These are phyloP conservation scores for Plagodis dolabraria DNA, from an alignment of 2,888 invertebrate genomes.

Conservation along the genomic window DNA sequence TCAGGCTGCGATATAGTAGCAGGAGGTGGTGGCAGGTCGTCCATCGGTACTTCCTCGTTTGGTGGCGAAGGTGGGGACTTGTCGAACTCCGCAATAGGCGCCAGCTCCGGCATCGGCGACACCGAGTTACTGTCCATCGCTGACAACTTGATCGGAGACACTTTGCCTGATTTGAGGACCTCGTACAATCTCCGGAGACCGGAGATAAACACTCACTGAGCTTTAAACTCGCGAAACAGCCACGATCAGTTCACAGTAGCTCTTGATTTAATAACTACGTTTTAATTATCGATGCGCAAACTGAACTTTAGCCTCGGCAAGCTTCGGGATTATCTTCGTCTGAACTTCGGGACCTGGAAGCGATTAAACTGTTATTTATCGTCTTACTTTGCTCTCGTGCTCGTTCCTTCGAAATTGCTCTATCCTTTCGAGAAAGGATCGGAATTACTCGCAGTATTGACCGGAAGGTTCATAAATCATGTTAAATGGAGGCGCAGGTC, in stretches of 20 bases:
- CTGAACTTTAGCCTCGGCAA: slow-evolving; percentile 35
- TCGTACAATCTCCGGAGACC: slow-evolving; percentile 63
- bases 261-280: slow-evolving; percentile 13
- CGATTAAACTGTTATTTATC: slow-evolving; percentile 59
- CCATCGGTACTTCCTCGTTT: slow-evolving; percentile 86
- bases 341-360: slow-evolving; percentile 55
- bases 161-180: slow-evolving; percentile 71
- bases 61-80: slow-evolving; percentile 88
- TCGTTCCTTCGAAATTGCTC: slow-evolving; percentile 41
- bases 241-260: slow-evolving; percentile 5
- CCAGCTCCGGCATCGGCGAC: slow-evolving; percentile 88
- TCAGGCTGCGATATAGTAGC: slow-evolving; percentile 84
- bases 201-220: slow-evolving; percentile 52
- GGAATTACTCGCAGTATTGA: slow-evolving; percentile 35
- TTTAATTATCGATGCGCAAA: slow-evolving; percentile 22
- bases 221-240: slow-evolving; percentile 8
- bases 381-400: slow-evolving; percentile 42
- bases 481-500: slow-evolving; percentile 26
- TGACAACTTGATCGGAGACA: slow-evolving; percentile 84
- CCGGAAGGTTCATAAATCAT: slow-evolving; percentile 40
- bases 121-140: slow-evolving; percentile 89
- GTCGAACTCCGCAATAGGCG: slow-evolving; percentile 89
- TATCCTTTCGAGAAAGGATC: slow-evolving; percentile 25
- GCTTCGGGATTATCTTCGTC: slow-evolving; percentile 47
- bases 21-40: slow-evolving; percentile 87